Base-by-base conservation (phyloP, 2,113 vertebrate species). In the Promerops cafer region DNA sequence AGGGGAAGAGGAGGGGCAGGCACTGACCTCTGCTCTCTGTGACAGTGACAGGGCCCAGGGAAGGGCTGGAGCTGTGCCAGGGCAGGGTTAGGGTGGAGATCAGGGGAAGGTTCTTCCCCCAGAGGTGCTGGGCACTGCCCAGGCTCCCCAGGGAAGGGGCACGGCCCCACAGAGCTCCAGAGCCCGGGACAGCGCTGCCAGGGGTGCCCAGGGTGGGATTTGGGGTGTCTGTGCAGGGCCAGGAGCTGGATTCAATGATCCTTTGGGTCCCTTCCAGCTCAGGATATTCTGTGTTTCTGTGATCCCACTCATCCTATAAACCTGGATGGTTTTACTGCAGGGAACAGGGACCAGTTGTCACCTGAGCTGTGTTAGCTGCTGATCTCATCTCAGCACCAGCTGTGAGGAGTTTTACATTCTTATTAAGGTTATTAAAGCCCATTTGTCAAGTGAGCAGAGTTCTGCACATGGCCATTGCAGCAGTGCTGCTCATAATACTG, bases 1-100 rank as follows among this genome's bases (percentile, higher is more conserved):
- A n/a, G 53, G 3, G 27, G 33, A 52, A 14, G 37, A 59, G 10
- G 16, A 66, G 28, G 44, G 16, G 9, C 53, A 40, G 39, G 5
- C 45, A 2, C n/a, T 60, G 45, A 21, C 26, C 24, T 52, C 23
- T 82, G 54, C 28, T 40, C 13, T 9, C 8, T 60, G n/a, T 1
- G 22, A 10, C 39, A 66, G 33, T 1, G 27, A 7, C 14, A 65
- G 37, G 6, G 37, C 4, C 13, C 19, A 18, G 28, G 30, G 28
- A 35, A 26, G 0, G 1, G 60, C 28, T 68, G 24, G 2, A 54
- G 28, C 1, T 60, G 30, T 30, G 14, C 0, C 47, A 16, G 39
- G 19, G 3, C 0, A 15, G 16, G n/a, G 6, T 54, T 2, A 27
- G 1, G 39, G 4, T 19, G 30, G 14, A 2, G 15, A 6, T 7